phyloP scores from a whole-genome alignment of 1,140 invertebrate genomes.

The Eriocheir sinensis region DNA sequence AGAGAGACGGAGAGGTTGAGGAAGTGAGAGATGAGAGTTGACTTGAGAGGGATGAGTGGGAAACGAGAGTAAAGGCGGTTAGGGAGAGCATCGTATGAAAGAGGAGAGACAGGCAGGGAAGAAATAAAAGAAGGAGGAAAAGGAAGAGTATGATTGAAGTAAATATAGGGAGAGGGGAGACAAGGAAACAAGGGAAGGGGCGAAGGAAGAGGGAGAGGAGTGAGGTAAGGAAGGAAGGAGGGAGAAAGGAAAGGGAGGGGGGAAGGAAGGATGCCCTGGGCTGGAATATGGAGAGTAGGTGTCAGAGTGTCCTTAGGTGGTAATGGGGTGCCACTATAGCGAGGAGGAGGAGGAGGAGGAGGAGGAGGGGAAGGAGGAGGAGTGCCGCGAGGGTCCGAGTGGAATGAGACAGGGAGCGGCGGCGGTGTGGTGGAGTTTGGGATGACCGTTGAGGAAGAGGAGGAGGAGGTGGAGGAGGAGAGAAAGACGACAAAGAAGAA shows the following conservation, averaged over 20 bases:
- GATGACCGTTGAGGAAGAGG: neutral
- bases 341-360: neutral
- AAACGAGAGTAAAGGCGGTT: too few species aligned
- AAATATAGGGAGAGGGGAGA: neutral
- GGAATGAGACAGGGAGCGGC: neutral
- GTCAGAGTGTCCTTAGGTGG: conserved; percentile 11
- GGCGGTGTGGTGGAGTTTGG: neutral
- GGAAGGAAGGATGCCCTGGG: neutral
- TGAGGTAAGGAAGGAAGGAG: too few species aligned
- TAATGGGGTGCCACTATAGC: conserved; percentile 22
- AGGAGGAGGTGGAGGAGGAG: neutral
- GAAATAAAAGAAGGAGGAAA: too few species aligned
- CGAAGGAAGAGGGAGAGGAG: neutral
- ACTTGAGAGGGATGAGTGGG: too few species aligned
- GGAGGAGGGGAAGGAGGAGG: conserved; percentile 8
- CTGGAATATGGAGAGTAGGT: conserved; percentile 13
- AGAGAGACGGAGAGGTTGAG: too few species aligned
- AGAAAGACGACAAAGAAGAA: too few species aligned
- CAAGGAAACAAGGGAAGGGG: neutral
- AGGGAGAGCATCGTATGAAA: too few species aligned
- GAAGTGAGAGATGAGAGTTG: too few species aligned
- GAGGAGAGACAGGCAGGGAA: too few species aligned
- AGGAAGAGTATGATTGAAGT: too few species aligned
- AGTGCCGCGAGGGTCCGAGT: neutral
- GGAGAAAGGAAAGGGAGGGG: too few species aligned